Evolutionary conservation across 2,888 invertebrate species (phyloP).

Genomic region (Pristionchus mayeri): DNA sequence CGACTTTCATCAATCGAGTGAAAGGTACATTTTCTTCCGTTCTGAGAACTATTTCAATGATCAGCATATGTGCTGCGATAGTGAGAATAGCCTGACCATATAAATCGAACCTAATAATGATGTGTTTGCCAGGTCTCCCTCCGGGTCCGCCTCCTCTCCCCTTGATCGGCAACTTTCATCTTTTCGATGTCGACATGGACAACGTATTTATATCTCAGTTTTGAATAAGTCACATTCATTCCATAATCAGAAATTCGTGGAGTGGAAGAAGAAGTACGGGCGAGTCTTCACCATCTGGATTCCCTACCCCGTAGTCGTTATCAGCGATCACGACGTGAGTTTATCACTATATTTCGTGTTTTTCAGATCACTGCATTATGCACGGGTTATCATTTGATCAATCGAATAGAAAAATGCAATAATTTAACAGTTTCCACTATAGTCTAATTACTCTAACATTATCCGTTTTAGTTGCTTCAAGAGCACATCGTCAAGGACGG

Average conservation of each 20-base stretch:
- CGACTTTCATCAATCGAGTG: neutral
- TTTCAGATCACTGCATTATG: no score
- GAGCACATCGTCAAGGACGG: conserved; percentile 31
- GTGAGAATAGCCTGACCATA: neutral
- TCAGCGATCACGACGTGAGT: neutral
- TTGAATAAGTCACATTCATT: neutral
- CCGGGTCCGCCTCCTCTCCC: conserved; percentile 48
- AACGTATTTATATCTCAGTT: neutral
- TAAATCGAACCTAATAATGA: neutral
- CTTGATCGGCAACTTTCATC: neutral
- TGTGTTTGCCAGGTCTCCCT: conserved; percentile 8
- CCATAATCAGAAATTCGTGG: neutral
- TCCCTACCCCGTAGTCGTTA: neutral
- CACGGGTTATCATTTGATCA: no score
- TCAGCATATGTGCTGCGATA: neutral
- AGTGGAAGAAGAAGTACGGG: conserved; percentile 36
- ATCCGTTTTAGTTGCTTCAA: conserved; percentile 12
- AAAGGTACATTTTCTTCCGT: neutral
- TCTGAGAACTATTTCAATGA: neutral
- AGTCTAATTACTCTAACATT: no score
- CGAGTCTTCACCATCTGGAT: conserved; percentile 25
- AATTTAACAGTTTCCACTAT: neutral
- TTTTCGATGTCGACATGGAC: conserved; percentile 22
- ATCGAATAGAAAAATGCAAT: neutral
- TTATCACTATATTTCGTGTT: no score